Base-by-base conservation (phyloP, 2,797 vertebrate species). In the Cossypha caffra region DNA sequence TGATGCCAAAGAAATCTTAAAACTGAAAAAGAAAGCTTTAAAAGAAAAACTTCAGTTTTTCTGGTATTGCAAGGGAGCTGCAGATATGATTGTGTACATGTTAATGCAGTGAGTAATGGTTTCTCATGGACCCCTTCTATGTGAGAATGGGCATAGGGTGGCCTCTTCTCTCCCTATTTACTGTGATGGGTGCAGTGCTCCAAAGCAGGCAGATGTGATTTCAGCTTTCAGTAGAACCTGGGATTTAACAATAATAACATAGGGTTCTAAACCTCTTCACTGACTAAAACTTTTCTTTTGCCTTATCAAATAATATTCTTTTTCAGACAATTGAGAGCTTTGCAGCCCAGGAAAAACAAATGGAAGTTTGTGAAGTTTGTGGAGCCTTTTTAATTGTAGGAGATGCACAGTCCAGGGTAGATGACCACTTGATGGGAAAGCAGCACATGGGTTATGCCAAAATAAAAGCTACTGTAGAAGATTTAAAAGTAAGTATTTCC, bases 361-460 rank as follows among this genome's bases (percentile, higher is more conserved):
- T 99, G 99, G 99, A 99, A 98, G 99, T 99, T 90, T 99, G 99
- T 91, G 99, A 99, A 98, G 99, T 99, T 51, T 99, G 99, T 93
- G 99, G 99, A 83, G 99, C 99, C 77, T 99, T 99, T 97, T 98
- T 99, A 95, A 99, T 99, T 55, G 99, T 99, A 66, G 99, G 99
- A 59, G 99, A 99, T 69, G 99, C 99, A 62, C 99, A 99, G 97
- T 99, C 99, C 92, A 97, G 99, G 64, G 99, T 99, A 93, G 99
- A 99, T 47, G 99, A 99, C 96, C 99, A 99, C 96, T 98, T 99
- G 96, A 99, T 99, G 99, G 99, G 99, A 91, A 99, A 99, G 93
- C 99, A 99, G 91, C 99, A 99, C 97, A 99, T 99, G 99, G 99
- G 99, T 95, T 99, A 99, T 52, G 99, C 99, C 96, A 99, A 99